Evolutionary conservation across 2,888 invertebrate species (phyloP), one percentile per base, ranked within the genome.

Genomic region (Trichacis sp.): DNA sequence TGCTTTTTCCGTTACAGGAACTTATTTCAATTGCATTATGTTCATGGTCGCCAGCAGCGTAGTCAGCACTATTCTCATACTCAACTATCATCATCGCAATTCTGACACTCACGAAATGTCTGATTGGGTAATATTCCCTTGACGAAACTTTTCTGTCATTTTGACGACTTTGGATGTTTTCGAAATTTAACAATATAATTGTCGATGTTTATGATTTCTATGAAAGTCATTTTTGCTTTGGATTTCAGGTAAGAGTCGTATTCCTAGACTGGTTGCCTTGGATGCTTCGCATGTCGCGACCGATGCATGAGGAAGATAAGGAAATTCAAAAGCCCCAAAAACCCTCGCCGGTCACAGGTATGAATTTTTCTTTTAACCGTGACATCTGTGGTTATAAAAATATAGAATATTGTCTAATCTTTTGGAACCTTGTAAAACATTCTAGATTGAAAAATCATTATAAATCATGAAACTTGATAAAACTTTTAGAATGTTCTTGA

Each of bases 11-110:
- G 72, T 81, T 86, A 72, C 87, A 92, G 94, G 94, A 86, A 97
- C 97, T 77, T 97, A 97, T 88, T 98, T 98, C 90, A 97, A 97
- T 89, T 97, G 97, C 88, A 97, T 97, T 88, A 98, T 98, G 98
- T 96, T 97, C 88, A 97, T 97, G 97, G 97, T 97, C 87, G 97
- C 97, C 80, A 95, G 97, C 80, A 97, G 97, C 75, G 97, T 98
- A 85, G 96, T 97, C 83, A 96, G 96, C 85, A 98, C 97, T 73
- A 97, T 98, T 84, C 92, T 97, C 82, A 97, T 98, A 85, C 91
- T 98, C 82, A 98, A 97, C 88, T 97, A 96, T 88, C 97, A 98
- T 87, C 97, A 97, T 88, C 91, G 97, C 83, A 96, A 95, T 86
- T 91, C 97, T 78, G 96, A 97, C 87, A 97, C 96, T 76, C 97